Evolutionary conservation across 2,113 vertebrate genomes (phyloP), one percentile per base, ranked within the genome.

Genomic region (Gadus chalcogrammus): DNA sequence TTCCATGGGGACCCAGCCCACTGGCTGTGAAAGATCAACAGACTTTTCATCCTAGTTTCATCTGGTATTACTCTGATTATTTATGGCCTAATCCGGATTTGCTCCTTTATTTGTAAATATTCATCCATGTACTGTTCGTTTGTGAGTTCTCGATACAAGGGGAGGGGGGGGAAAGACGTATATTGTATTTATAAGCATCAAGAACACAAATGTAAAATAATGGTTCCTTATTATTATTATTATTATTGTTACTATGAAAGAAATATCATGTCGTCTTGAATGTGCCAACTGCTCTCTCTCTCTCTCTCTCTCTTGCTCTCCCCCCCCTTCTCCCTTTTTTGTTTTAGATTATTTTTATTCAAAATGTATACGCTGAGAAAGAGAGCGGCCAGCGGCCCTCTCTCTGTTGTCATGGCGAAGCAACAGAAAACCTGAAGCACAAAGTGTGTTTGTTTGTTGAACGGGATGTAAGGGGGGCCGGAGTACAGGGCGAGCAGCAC

Each of bases 111-210:
- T 77, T 93, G 91, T 93, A 93, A 88, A 92, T 93, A 93, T 74
- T 80, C 79, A 87, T 88, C 84, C 88, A 85, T 90, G 88, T 89
- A 84, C 86, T 87, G 83, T 90, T 91, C 85, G 83, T 84, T 90
- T 86, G 83, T 87, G 86, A 76, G 81, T 77, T 88, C 84, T 87
- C 79, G 87, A 90, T 84, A 79, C 85, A 87, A 24, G 55, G 55
- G 55, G 55, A 42, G 5, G 55, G 55, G 55, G 89, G 82, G 85
- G 88, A 85, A 82, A 90, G 87, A 90, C 84, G 78, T 90, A 88
- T 90, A 91, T 92, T 90, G 91, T 93, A 94, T 94, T 94, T 94
- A 93, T 92, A 89, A 92, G 76, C 84, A 88, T 84, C 84, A 83
- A 69, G 77, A 64, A 70, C 20, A 38, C 65, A 79, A 85, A 81